A percentile compares a stretch with the other conserved stretches of the same genome.
These are phyloP conservation scores for Anguilla anguilla DNA, from an alignment of 2,797 vertebrate genomes.

Conservation along the genomic window DNA sequence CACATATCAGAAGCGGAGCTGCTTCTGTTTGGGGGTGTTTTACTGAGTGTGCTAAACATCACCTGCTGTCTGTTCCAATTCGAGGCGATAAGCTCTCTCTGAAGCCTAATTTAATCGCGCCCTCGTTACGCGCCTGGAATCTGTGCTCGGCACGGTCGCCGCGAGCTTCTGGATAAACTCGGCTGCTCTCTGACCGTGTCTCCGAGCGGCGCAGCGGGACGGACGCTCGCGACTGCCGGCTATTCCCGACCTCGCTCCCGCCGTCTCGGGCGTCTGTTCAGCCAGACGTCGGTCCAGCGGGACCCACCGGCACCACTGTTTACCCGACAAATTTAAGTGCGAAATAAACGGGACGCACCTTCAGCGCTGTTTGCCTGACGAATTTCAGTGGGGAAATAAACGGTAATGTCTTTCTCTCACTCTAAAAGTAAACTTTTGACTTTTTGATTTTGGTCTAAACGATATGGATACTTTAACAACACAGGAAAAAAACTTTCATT, in stretches of 20 bases:
- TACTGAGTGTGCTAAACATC: background rate
- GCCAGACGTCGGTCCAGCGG: background rate
- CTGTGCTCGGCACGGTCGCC: background rate
- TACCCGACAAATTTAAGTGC: background rate
- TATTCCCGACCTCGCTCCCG: background rate
- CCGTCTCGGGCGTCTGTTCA: background rate
- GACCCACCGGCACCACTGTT: background rate
- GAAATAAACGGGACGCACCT: background rate
- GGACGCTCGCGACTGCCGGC: background rate
- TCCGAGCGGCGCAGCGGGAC: background rate
- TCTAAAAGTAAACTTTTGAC: background rate
- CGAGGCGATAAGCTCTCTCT: background rate
- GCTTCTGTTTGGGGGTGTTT: background rate
- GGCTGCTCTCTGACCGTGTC: background rate
- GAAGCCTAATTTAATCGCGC: background rate
- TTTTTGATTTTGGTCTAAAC: background rate
- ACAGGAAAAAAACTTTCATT: background rate
- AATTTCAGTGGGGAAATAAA: background rate
- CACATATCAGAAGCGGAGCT: background rate
- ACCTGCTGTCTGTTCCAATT: conserved; percentile 15
- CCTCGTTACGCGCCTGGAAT: background rate
- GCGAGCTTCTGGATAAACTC: background rate
- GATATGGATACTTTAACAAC: background rate
- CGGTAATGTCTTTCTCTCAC: background rate
- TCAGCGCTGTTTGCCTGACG: background rate